phyloP scores from a whole-genome alignment of 1,140 invertebrate genomes.

The Drosophila insularis region DNA sequence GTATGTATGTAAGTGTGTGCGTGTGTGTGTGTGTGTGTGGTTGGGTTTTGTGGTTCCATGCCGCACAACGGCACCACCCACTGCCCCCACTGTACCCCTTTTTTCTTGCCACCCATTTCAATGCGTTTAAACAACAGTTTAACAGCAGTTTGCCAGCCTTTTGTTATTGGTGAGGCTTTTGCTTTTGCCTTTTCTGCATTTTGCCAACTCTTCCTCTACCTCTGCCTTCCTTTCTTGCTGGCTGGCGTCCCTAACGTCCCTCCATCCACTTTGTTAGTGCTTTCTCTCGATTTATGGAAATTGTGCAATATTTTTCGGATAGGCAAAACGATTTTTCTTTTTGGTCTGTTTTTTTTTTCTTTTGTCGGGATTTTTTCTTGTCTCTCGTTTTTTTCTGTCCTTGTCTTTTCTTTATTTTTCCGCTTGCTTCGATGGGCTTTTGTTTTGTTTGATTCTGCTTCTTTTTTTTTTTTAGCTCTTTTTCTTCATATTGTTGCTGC shows the following conservation, averaged over 20 bases:
- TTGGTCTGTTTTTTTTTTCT: not conserved
- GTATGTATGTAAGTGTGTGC: constrained; percentile 8
- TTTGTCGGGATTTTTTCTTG: not conserved
- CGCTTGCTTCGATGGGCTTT: constrained; percentile 3
- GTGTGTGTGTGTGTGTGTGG: constrained; percentile 46
- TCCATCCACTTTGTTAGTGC: not conserved
- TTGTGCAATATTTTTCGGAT: constrained; percentile 62
- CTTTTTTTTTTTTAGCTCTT: not conserved
- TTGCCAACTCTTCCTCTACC: constrained; percentile 37
- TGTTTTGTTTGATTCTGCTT: constrained; percentile 2
- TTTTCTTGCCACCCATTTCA: constrained; percentile 33
- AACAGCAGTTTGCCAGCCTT: constrained; percentile 76
- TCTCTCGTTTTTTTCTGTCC: not conserved
- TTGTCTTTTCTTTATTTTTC: constrained; percentile 7
- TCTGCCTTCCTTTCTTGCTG: constrained; percentile 12
- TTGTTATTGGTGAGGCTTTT: constrained; percentile 76
- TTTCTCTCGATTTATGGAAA: constrained; percentile 69
- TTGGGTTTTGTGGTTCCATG: constrained; percentile 59
- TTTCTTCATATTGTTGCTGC: not conserved
- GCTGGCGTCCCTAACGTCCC: constrained; percentile 7
- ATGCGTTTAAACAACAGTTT: constrained; percentile 79
- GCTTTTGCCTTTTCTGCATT: constrained; percentile 58
- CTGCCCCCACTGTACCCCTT: not conserved
- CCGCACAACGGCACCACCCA: constrained; percentile 48
- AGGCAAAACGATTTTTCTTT: constrained; percentile 13